Percentiles rank a stretch among this genome's conserved stretches.
These are phyloP conservation scores for Hirtodrosophila trivittata DNA, from an alignment of 2,888 invertebrate species.

Conservation along the genomic window DNA sequence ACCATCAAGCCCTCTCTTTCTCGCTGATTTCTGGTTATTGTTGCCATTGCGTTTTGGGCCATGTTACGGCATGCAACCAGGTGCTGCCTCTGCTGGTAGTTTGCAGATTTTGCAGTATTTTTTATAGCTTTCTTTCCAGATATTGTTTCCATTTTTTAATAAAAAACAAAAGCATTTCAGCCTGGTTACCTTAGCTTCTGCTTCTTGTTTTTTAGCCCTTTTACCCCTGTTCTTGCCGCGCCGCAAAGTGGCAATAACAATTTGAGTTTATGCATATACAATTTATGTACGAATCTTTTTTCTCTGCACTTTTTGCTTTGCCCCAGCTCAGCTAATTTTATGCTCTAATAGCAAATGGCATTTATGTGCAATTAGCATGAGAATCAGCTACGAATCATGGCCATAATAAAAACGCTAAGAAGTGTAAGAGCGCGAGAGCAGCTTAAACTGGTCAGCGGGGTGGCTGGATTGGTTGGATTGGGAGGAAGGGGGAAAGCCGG, in stretches of 20 bases:
- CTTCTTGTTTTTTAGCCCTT: conserved; percentile 25
- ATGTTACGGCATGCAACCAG: conserved; percentile 35
- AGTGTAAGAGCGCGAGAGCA: conserved; percentile 10
- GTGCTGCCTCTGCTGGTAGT: conserved; percentile 21
- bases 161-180: conserved; percentile 27
- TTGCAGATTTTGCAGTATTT: conserved; percentile 40
- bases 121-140: not conserved
- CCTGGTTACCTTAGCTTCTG: no score
- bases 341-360: conserved; percentile 51
- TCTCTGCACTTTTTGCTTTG: conserved; percentile 21
- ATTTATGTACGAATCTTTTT: conserved; percentile 42
- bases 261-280: conserved; percentile 62
- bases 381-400: conserved; percentile 36
- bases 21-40: conserved; percentile 29
- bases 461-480: conserved; percentile 3
- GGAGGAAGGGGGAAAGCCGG: conserved; percentile 3
- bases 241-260: conserved; percentile 68
- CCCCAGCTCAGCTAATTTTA: conserved; percentile 34
- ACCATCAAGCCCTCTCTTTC: conserved; percentile 1
- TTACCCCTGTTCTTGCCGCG: conserved; percentile 20
- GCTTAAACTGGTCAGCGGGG: conserved; percentile 2
- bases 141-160: conserved; percentile 2
- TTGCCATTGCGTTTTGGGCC: conserved; percentile 26
- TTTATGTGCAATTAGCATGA: conserved; percentile 51
- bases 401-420: conserved; percentile 39